Evolutionary conservation across 2,113 vertebrate species (phyloP).

Genomic region (Spheniscus mendiculus): DNA sequence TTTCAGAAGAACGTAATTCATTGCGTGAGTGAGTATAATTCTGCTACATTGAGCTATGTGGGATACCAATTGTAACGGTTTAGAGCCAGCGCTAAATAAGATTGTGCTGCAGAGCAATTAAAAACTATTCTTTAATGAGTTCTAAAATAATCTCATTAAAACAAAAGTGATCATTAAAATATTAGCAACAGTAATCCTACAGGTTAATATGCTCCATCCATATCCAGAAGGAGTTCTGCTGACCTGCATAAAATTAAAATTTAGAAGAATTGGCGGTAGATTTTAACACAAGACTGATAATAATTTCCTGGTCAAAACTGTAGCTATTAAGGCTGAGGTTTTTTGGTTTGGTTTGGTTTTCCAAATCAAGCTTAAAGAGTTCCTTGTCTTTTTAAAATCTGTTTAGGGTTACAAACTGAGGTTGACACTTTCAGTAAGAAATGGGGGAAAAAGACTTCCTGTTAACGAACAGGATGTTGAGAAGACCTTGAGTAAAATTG

Average conservation of each 20-base stretch:
- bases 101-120: neutral
- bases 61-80: neutral
- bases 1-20: neutral
- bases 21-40: neutral
- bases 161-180: constrained; percentile 4
- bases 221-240: constrained; percentile 19
- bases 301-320: neutral
- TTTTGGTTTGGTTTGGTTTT: neutral
- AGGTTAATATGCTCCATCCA: constrained; percentile 40
- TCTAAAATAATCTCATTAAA: constrained; percentile 4
- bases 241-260: neutral
- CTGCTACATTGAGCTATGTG: neutral
- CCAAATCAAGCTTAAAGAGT: neutral
- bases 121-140: neutral
- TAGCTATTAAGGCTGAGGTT: neutral
- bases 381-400: neutral
- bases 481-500: neutral
- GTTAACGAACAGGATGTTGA: neutral
- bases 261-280: neutral
- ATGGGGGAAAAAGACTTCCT: neutral
- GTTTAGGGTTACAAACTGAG: neutral
- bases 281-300: neutral
- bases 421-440: neutral
- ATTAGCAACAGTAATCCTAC: constrained; percentile 24
- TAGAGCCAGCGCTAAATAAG: neutral